Evolutionary conservation across 2,888 invertebrate genomes (phyloP), one percentile per base, ranked within the genome.

Genomic region (Synergus itoensis): DNA sequence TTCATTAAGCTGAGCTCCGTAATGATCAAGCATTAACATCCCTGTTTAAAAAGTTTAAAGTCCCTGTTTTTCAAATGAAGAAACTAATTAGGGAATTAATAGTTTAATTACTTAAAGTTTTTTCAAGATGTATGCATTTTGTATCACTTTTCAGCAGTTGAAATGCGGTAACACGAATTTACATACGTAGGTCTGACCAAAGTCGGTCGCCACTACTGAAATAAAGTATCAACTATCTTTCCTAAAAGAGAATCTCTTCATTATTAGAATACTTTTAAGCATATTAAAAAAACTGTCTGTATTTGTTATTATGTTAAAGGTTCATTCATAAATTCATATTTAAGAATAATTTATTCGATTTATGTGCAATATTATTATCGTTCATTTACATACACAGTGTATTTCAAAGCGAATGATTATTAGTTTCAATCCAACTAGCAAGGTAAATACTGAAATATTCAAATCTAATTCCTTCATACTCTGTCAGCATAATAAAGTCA

Each of bases 1-100:
- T 73, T 73, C 40, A 73, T 73, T 73, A 73, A 73, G 73, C 73
- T 53, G 69, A 69, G 48, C 69, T 45, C 48, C 45, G 16, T 73
- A 73, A 73, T 53, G 73, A 73, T 73, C 73, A n/a, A 53, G 48
- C 48, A 73, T 73, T 73, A 73, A 73, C 73, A 73, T 53, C 73
- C 48, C 73, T 53, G 48, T 48, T 53, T 48, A n/a, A 73, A 69
- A 73, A 53, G 48, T 73, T n/a, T n/a, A n/a, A n/a, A n/a, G n/a
- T n/a, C n/a, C n/a, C n/a, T n/a, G n/a, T n/a, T 48, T 36, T 36
- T n/a, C 53, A 73, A 73, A 73, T 73, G 53, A 73, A 53, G 53
- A 73, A 73, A 73, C 36, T 48, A 73, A 73, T 73, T 73, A 53
- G 36, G 53, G 16, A 53, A 36, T 8, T 73, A 73, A 73, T 73